phyloP scores from a whole-genome alignment of 2,888 invertebrate genomes.

The Scaptomyza caliginosa region DNA sequence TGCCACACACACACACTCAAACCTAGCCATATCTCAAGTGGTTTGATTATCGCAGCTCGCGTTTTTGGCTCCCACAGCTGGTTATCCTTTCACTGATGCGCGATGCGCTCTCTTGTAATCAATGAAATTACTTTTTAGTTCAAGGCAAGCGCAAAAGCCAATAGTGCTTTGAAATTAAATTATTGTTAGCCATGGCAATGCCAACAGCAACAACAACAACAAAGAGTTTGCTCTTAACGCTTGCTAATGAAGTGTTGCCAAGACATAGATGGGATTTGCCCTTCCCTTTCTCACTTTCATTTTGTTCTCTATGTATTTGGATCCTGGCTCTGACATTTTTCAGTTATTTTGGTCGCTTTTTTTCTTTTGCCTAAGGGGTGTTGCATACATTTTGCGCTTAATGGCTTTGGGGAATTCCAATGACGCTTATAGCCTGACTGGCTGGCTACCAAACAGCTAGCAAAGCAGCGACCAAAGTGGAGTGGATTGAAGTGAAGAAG shows the following conservation, averaged over 20 bases:
- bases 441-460: slow-evolving; percentile 38
- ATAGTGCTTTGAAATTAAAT: slow-evolving; percentile 72
- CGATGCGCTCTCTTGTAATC: slow-evolving; percentile 56
- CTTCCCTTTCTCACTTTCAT: neutral
- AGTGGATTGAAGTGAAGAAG: slow-evolving; percentile 3
- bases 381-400: slow-evolving; percentile 77
- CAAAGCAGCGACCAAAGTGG: slow-evolving; percentile 22
- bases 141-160: slow-evolving; percentile 60
- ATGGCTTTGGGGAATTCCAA: slow-evolving; percentile 77
- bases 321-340: slow-evolving; percentile 67
- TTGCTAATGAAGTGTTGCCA: slow-evolving; percentile 77
- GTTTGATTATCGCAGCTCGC: slow-evolving; percentile 40
- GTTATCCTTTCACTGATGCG: slow-evolving; percentile 53
- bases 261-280: slow-evolving; percentile 41
- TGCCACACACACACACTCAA: slow-evolving; percentile 4
- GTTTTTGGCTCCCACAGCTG: slow-evolving; percentile 32
- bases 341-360: slow-evolving; percentile 52
- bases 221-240: slow-evolving; percentile 45
- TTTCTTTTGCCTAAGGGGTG: slow-evolving; percentile 47
- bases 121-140: slow-evolving; percentile 77
- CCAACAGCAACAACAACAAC: neutral
- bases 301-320: slow-evolving; percentile 1
- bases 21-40: slow-evolving; percentile 48
- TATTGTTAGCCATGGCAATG: slow-evolving; percentile 57
- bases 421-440: slow-evolving; percentile 74